Conservation (phyloP, 2,797 vertebrate genomes). For the Zalophus californianus region DNA sequence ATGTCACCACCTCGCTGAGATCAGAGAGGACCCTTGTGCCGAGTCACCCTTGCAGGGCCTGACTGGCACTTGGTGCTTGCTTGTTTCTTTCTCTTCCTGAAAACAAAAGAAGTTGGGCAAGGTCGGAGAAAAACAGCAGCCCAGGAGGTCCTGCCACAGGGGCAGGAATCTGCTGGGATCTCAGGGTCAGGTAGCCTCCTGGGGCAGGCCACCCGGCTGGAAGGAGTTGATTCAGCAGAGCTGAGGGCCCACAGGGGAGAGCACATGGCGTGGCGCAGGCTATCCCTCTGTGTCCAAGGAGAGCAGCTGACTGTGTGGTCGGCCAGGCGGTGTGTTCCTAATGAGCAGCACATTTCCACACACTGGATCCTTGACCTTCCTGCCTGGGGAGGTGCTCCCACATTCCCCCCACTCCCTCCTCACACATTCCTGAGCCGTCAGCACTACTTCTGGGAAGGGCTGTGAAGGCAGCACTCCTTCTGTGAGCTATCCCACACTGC, state of each 20-base stretch:
- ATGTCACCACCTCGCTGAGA: not conserved
- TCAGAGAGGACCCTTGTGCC: not conserved
- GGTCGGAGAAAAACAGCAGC: not conserved
- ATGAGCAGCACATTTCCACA: not conserved
- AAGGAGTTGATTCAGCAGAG: not conserved
- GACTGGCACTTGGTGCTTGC: too few species aligned
- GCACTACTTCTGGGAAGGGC: not conserved
- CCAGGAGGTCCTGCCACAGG: not conserved
- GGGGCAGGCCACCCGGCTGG: not conserved
- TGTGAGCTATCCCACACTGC: fast-evolving
- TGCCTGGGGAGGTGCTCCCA: fast-evolving
- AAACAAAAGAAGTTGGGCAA: not conserved
- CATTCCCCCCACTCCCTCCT: fast-evolving
- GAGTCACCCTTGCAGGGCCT: too few species aligned
- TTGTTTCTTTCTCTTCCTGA: not conserved
- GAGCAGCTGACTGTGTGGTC: not conserved
- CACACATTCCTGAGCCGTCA: not conserved
- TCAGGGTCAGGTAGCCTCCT: not conserved
- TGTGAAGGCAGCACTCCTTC: not conserved
- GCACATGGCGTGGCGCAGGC: fast-evolving
- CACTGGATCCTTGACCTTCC: not conserved
- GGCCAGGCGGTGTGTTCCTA: not conserved
- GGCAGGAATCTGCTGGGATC: fast-evolving
- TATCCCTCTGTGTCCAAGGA: not conserved
- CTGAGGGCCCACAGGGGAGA: not conserved